Evolutionary conservation across 2,888 invertebrate species (phyloP), one percentile per base, ranked within the genome.

Genomic region (Pammene fasciana): DNA sequence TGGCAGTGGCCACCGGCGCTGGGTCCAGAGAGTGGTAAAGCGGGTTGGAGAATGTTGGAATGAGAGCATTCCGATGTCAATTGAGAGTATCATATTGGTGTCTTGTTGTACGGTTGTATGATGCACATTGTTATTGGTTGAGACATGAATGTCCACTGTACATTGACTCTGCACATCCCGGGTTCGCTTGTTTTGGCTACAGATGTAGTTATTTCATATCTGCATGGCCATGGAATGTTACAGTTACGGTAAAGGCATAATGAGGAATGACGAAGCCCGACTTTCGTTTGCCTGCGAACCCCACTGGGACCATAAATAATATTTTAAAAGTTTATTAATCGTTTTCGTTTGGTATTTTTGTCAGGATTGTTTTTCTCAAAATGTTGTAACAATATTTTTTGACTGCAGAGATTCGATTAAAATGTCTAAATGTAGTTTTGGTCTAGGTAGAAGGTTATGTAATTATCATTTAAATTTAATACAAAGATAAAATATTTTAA

Each of bases 161-260:
- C 80, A 88, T 86, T 86, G 81, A 82, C 79, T 79, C 77, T 87
- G 90, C 91, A 91, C 91, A 81, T 77, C 82, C 87, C 82, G 82
- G 85, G 85, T 79, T 83, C 79, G 88, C 87, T 85, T 86, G 78
- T 86, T 64, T 86, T 86, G 77, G 86, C 86, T 85, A 86, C 84
- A 82, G 83, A 82, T 79, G 86, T 89, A 87, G 86, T 82, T 79
- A 79, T 83, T 84, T 86, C 82, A 79, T 52, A 62, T 85, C 79
- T 90, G 92, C 92, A 92, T 92, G 92, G 90, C 88, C 84, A 87
- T 84, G 88, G 88, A 88, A 89, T 88, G 90, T 80, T 80, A 79
- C 72, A 75, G 76, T 75, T 77, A 77, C 78, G 77, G 76, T 73
- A 10, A 10, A 50, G 50, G 52, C 50, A 26, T 50, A 26, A 52